Evolutionary conservation across 2,113 vertebrate genomes (phyloP), one percentile per base, ranked within the genome.

Genomic region (Lepus americanus): DNA sequence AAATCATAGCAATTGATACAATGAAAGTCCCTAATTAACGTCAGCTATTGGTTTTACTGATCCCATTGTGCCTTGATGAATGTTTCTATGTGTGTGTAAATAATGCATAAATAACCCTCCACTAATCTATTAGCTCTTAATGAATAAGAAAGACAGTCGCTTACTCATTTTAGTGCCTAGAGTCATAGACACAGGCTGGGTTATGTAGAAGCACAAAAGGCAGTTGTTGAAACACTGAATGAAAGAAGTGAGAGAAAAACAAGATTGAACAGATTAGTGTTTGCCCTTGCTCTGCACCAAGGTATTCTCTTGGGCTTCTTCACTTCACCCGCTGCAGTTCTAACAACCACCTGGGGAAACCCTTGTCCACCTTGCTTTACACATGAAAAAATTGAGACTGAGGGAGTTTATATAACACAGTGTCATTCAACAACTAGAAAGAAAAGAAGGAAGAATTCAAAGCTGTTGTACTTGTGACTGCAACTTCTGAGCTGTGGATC

Each of bases 351-450:
- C n/a, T 13, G 6, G 44, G n/a, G 59, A 69, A 74, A 79, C 27
- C 79, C n/a, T 4, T 11, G 82, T 36, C 82, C 64, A 91, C 73
- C 69, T 95, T 88, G 59, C n/a, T 94, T 73, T 88, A 76, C 14
- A 72, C 16, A 61, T 22, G 33, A 94, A 44, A 76, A 96, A 64
- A 86, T 22, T 61, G 67, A 55, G 69, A 87, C 25, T 87, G 13
- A 29, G 16, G n/a, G 51, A 61, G 91, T 95, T 96, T 91, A 94
- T 86, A 76, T 79, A 85, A 81, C 33, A 70, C 66, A 19, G 29
- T 17, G 4, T 49, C 92, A 85, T 20, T 97, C 85, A 94, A 39
- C 14, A 72, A 14, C 25, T 61, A 29, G 66, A 63, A 49, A 64
- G 36, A 93, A 94, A 44, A 53, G 33, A 91, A 89, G 25, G 20